Base-by-base conservation (phyloP, 2,797 vertebrate species). In the Anomalospiza imberbis region DNA sequence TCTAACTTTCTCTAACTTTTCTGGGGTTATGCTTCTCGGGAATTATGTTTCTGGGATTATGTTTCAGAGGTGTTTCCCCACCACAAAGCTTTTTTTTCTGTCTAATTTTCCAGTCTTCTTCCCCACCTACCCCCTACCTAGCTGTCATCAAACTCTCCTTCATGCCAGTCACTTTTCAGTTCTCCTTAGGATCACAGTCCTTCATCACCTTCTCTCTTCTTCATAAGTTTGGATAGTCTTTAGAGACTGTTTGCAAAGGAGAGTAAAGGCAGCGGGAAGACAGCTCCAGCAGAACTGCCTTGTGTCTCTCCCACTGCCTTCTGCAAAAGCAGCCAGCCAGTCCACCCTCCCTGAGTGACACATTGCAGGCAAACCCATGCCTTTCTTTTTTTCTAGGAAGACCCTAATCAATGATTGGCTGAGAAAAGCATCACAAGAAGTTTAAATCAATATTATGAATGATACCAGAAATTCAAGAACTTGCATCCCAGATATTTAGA, bases 91-190 rank as follows among this genome's bases (percentile, higher is more conserved):
- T 81, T 83, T 65, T 13, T 42, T 62, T 65, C 44, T 48, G 45
- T 70, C 36, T 66, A 7, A n/a, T 68, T 90, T 85, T 88, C 45
- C 31, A 51, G 28, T 20, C 13, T 36, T 12, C 15, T 57, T 81
- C 22, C 22, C 38, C 1, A 4, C 38, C 22, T 71, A 7, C 26
- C 17, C 19, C 1, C 5, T 2, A 9, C 8, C 0, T 0, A 36
- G 6, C 53, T 76, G 18, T 29, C 51, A 55, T 50, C 58, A 61
- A 21, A 22, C 10, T 44, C 44, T 88, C 50, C 73, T 81, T 85
- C 34, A 31, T 6, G 4, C 50, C 44, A 68, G 25, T 61, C 42
- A 78, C 36, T 81, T 89, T 73, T 78, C 62, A 66, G 36, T 42
- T 84, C 76, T 62, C 31, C 34, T 76, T 51, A 55, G 53, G 15